Base-by-base conservation (phyloP, 2,113 vertebrate species). In the Syngnathus scovelli region DNA sequence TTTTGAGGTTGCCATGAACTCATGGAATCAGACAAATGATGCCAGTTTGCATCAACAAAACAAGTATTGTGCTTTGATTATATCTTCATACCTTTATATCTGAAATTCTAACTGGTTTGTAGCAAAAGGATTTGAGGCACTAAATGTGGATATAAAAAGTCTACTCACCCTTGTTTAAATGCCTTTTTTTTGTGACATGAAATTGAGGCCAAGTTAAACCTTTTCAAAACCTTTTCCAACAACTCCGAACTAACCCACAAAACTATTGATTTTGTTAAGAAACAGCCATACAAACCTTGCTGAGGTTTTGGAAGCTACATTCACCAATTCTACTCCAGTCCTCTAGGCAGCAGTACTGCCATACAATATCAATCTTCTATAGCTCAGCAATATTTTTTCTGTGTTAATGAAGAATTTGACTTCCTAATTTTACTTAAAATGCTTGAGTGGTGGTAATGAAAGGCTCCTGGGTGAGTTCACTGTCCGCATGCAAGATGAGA, bases 401-500 rank as follows among this genome's bases (percentile, higher is more conserved):
- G 44, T 62, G n/a, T 8, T 21, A 23, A 62, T 23, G 41, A 21
- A 27, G 6, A 44, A 1, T 44, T 44, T 6, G 11, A 21, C 37
- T 6, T 21, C 19, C 23, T 61, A 39, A 61, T 39, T 61, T 41
- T 61, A 39, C 39, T 1, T 41, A 21, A 43, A 38, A 6, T 21
- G 5, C 37, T 39, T 60, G 58, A 38, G 58, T 43, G 38, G 37
- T 41, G 19, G 23, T 36, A 65, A 19, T n/a, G 49, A 61, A 58
- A 43, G 46, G 68, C 68, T 62, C 70, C 63, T 21, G 49, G 64
- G 68, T 66, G 5, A 64, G 75, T 78, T 80, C 52, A 63, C 65
- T 21, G 19, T 68, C 59, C 38, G 63, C 64, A 79, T 79, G 60
- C 69, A 68, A 60, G 48, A 76, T 73, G 75, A 81, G 68, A 66